Percentiles rank a stretch among this genome's conserved stretches.
Evolutionary conservation across 2,113 vertebrate genomes (phyloP).

Genomic region (Myiozetetes cayanensis): DNA sequence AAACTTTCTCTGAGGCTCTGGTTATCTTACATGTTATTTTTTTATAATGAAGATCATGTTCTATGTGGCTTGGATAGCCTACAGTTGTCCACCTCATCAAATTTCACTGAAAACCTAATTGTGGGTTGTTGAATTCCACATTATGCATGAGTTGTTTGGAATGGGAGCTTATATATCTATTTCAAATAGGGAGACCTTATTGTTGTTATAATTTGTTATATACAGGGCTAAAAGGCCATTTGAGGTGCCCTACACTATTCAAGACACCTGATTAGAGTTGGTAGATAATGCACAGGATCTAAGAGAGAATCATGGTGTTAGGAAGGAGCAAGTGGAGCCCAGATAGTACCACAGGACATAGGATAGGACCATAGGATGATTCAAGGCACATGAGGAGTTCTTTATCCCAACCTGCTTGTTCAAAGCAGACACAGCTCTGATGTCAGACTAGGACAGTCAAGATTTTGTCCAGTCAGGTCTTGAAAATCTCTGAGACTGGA

Average conservation of each 20-base stretch:
- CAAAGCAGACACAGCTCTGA: background rate
- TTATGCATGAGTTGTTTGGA: background rate
- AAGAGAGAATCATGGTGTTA: background rate
- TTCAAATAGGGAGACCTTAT: background rate
- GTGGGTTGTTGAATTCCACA: background rate
- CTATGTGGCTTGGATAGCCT: background rate
- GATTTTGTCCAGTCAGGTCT: background rate
- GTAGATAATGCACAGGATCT: background rate
- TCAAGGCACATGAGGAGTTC: background rate
- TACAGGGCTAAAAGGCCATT: background rate
- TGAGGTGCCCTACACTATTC: background rate
- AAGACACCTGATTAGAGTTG: background rate
- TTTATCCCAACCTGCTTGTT: background rate
- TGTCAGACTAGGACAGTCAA: accelerated
- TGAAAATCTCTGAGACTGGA: background rate
- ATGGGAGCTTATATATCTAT: background rate
- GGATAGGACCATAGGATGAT: background rate
- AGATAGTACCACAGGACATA: background rate
- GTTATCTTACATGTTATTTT: background rate
- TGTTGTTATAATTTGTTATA: background rate
- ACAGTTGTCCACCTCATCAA: background rate
- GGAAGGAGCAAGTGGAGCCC: background rate
- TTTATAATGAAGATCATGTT: background rate
- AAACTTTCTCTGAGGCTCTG: background rate
- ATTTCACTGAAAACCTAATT: background rate